phyloP scores from a whole-genome alignment of 1,140 invertebrate species.

The Physella acuta region DNA sequence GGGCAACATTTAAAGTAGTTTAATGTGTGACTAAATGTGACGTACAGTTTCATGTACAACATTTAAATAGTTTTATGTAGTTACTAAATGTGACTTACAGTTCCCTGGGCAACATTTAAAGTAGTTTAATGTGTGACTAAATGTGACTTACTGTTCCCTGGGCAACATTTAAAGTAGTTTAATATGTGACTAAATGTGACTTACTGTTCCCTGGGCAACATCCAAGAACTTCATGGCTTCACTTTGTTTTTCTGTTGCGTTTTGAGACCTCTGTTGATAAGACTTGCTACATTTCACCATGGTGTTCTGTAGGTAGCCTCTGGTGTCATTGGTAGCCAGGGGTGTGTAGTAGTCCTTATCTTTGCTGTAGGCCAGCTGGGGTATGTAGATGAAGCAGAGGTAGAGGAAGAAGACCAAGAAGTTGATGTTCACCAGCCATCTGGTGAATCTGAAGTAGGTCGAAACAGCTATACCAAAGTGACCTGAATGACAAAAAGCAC shows the following conservation, averaged over 20 bases:
- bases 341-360: background rate
- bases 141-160: too few relatives aligned
- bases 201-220: slow-evolving; percentile 22
- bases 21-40: too few relatives aligned
- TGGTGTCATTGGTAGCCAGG: background rate
- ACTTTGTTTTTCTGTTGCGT: background rate
- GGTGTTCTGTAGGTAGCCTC: slow-evolving; percentile 5
- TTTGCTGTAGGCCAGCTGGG: background rate
- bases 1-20: too few relatives aligned
- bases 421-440: slow-evolving; percentile 72
- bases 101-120: too few relatives aligned
- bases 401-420: slow-evolving; percentile 56
- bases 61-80: too few relatives aligned
- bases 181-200: too few relatives aligned
- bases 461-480: slow-evolving; percentile 74
- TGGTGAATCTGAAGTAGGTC: slow-evolving; percentile 74
- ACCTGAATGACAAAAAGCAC: too few relatives aligned
- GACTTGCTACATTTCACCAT: slow-evolving; percentile 32
- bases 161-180: too few relatives aligned
- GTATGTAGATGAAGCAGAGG: slow-evolving; percentile 38
- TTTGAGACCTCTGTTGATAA: slow-evolving; percentile 31
- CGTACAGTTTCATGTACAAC: too few relatives aligned
- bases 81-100: too few relatives aligned
- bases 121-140: too few relatives aligned
- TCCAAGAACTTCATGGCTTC: slow-evolving; percentile 4